phyloP scores from a whole-genome alignment of 2,113 vertebrate species.

The Catagonus wagneri region DNA sequence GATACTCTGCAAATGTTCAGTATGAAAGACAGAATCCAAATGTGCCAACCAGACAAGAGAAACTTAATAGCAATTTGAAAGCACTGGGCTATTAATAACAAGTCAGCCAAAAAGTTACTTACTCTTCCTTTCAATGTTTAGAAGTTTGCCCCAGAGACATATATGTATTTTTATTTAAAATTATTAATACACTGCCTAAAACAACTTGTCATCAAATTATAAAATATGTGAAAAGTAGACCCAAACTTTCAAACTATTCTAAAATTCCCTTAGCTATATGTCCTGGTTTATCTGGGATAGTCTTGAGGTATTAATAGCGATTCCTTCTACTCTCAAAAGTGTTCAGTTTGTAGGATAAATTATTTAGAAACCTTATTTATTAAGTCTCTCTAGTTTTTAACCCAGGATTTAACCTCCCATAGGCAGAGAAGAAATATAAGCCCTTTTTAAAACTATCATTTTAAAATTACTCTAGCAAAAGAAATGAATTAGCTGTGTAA shows the following conservation, averaged over 20 bases:
- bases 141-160: slow-evolving; percentile 32
- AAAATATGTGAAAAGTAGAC: neutral
- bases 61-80: slow-evolving; percentile 55
- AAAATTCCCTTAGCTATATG: neutral
- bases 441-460: neutral
- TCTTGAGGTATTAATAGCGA: neutral
- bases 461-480: slow-evolving; percentile 50
- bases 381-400: slow-evolving; percentile 42
- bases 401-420: neutral
- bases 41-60: slow-evolving; percentile 59
- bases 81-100: slow-evolving; percentile 46
- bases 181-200: slow-evolving; percentile 56
- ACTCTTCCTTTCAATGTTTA: neutral
- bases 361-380: slow-evolving; percentile 34
- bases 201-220: slow-evolving; percentile 39
- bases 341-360: neutral
- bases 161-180: slow-evolving; percentile 43
- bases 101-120: slow-evolving; percentile 33
- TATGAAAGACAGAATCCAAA: slow-evolving; percentile 70
- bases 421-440: slow-evolving; percentile 28
- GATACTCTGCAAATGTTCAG: slow-evolving; percentile 66
- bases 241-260: slow-evolving; percentile 33
- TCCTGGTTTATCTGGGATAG: neutral
- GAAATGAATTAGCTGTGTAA: neutral
- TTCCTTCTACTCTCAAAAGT: neutral